phyloP scores from a whole-genome alignment of 2,797 vertebrate species.

The Cirrhinus mrigala region DNA sequence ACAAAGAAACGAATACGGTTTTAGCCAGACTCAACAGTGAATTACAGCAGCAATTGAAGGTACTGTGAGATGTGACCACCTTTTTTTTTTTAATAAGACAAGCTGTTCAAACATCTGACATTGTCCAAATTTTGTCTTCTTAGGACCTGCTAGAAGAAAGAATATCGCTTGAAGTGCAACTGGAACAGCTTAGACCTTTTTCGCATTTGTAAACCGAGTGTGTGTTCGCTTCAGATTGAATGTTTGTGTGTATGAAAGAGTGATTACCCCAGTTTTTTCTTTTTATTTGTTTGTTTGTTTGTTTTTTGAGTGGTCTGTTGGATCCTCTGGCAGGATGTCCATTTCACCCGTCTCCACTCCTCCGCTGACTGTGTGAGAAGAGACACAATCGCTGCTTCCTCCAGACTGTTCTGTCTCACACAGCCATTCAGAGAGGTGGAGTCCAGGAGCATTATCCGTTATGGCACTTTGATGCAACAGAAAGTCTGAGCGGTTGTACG shows the following conservation, averaged over 20 bases:
- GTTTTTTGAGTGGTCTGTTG: slow-evolving; percentile 50
- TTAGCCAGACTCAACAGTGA: slow-evolving; percentile 98
- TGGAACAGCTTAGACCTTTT: slow-evolving; percentile 99
- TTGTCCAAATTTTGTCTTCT: slow-evolving; percentile 6
- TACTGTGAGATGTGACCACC: slow-evolving; percentile 1
- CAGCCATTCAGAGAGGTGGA: slow-evolving; percentile 52
- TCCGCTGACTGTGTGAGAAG: slow-evolving; percentile 71
- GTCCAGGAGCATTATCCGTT: slow-evolving; percentile 53
- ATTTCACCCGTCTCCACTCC: slow-evolving; percentile 51
- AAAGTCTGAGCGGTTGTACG: slow-evolving; percentile 39
- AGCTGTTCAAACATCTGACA: neutral
- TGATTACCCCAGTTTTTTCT: slow-evolving; percentile 18
- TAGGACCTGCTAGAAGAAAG: slow-evolving; percentile 98
- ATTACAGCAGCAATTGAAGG: slow-evolving; percentile 88
- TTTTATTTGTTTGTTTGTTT: neutral
- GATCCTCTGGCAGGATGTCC: slow-evolving; percentile 64
- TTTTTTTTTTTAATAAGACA: neutral
- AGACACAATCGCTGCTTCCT: slow-evolving; percentile 58
- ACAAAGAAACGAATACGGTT: slow-evolving; percentile 99
- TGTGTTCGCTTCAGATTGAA: neutral
- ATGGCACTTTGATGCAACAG: slow-evolving; percentile 63
- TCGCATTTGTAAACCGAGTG: slow-evolving; percentile 90
- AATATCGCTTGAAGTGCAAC: slow-evolving; percentile 98
- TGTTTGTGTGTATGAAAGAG: slow-evolving; percentile 29
- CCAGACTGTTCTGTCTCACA: slow-evolving; percentile 59